A percentile compares a stretch with the other conserved stretches of the same genome.
Conservation (phyloP, 2,797 vertebrate genomes). For the Microctenopoma lineatum region DNA sequence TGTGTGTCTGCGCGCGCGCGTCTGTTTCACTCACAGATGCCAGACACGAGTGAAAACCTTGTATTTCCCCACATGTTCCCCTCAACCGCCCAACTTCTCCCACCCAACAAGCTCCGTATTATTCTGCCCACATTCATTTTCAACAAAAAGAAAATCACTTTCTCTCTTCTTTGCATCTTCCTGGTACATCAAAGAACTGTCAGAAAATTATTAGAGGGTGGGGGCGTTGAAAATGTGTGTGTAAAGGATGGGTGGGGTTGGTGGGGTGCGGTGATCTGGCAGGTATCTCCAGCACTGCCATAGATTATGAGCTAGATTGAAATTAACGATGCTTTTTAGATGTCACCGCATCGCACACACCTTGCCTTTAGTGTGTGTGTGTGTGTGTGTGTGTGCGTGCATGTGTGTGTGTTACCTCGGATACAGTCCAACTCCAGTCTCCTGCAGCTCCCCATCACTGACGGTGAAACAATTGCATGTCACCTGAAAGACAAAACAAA, state of each 20-base stretch:
- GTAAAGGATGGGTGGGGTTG: conserved; percentile 26
- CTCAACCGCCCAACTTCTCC: background rate
- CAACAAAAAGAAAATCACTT: conserved; percentile 33
- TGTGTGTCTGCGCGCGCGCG: background rate
- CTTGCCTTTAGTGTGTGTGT: conserved; percentile 15
- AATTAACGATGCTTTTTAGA: conserved; percentile 46
- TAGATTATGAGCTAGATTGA: conserved; percentile 48
- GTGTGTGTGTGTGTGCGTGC: conserved; percentile 30
- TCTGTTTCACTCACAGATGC: conserved; percentile 24
- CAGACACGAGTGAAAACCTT: conserved; percentile 43
- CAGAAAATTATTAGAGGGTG: conserved; percentile 36
- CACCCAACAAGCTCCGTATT: conserved; percentile 29
- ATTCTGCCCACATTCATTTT: conserved; percentile 63
- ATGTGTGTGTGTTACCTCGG: conserved; percentile 87
- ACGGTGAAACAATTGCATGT: conserved; percentile 97
- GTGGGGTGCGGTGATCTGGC: conserved; percentile 23
- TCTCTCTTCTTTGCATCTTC: conserved; percentile 26
- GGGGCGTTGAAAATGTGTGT: conserved; percentile 25
- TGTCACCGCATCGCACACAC: conserved; percentile 14
- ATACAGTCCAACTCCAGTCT: conserved; percentile 94
- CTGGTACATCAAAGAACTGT: conserved; percentile 62
- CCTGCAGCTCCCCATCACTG: conserved; percentile 94
- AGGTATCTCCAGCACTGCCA: conserved; percentile 39
- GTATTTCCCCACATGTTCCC: conserved; percentile 10
- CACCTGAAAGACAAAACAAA: conserved; percentile 81